These are phyloP conservation scores for Pachyuromys duprasi DNA, from an alignment of 2,797 vertebrate species.

Conservation along the genomic window DNA sequence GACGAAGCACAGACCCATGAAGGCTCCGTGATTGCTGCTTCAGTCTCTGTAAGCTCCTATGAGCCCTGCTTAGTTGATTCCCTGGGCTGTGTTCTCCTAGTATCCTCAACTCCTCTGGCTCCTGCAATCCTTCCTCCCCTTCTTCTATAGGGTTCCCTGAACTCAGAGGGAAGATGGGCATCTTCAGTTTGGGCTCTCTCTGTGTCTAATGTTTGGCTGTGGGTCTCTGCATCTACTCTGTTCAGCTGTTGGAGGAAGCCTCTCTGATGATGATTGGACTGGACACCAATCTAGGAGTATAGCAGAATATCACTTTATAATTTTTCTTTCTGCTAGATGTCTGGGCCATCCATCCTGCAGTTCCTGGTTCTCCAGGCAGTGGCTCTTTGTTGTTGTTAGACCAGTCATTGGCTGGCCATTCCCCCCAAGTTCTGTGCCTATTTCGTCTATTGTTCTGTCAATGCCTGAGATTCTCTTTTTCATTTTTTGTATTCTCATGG, in stretches of 20 bases:
- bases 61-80: background rate
- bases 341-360: background rate
- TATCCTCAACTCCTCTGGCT: background rate
- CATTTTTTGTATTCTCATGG: background rate
- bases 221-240: background rate
- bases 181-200: background rate
- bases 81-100: background rate
- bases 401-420: background rate
- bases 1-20: background rate
- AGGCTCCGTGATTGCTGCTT: background rate
- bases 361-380: background rate
- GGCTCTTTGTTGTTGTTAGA: background rate
- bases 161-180: background rate
- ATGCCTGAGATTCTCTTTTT: background rate
- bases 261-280: background rate
- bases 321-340: background rate
- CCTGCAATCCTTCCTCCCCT: background rate
- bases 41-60: background rate
- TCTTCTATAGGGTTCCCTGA: background rate
- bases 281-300: background rate
- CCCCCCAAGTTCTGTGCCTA: background rate
- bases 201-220: background rate
- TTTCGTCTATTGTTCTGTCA: background rate
- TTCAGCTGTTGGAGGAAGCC: background rate
- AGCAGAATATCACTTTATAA: background rate